Percentiles rank a stretch among this genome's conserved stretches.
Evolutionary conservation across 2,888 invertebrate species (phyloP).

Genomic region (Pristionchus maxplancki): DNA sequence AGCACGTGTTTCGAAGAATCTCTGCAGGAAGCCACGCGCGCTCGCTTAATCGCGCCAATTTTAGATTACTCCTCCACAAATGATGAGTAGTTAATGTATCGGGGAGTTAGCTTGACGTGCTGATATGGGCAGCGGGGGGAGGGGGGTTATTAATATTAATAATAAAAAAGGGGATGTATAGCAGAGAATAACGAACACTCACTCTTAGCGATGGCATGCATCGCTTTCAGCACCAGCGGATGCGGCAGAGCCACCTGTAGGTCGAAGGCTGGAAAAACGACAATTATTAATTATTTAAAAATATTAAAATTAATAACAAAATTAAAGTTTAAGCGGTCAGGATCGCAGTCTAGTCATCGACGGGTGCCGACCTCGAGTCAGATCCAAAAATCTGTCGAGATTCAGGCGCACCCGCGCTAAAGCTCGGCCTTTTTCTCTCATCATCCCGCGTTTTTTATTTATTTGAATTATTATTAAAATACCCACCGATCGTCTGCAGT

Average conservation of each 20-base stretch:
- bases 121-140: too few relatives aligned
- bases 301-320: conserved; percentile 38
- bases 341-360: conserved; percentile 7
- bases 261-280: conserved; percentile 86
- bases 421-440: conserved; percentile 31
- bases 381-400: background rate
- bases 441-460: background rate
- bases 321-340: background rate
- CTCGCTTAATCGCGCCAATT: too few relatives aligned
- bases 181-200: conserved; percentile 60
- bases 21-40: background rate
- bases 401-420: conserved; percentile 12
- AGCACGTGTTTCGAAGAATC: background rate
- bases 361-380: background rate
- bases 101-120: too few relatives aligned
- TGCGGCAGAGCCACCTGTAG: conserved; percentile 98
- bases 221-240: conserved; percentile 95
- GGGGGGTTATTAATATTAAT: too few relatives aligned
- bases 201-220: conserved; percentile 93
- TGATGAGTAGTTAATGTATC: too few relatives aligned
- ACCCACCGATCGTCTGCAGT: conserved; percentile 89
- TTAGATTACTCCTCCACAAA: too few relatives aligned
- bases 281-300: conserved; percentile 6
- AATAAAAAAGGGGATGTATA: background rate
- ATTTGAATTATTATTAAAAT: background rate